Conservation (phyloP, 2,113 vertebrate genomes). For the Vidua chalybeata region DNA sequence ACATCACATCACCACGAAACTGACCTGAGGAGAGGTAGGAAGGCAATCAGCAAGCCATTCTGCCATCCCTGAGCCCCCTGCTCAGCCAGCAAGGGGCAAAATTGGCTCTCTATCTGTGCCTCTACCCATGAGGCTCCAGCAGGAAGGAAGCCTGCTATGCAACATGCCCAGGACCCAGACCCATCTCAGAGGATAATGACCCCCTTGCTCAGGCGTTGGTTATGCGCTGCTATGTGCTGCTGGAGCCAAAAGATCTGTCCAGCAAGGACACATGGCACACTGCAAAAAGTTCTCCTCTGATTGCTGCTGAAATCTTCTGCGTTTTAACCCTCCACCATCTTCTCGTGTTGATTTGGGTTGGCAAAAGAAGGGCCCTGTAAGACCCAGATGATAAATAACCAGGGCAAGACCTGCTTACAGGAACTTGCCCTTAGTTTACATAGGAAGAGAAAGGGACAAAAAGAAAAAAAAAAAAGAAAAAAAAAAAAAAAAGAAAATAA, state of each 20-base stretch:
- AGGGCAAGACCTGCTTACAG: background rate
- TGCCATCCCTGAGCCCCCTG: background rate
- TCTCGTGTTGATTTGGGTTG: background rate
- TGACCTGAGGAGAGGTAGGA: background rate
- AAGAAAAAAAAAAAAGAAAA: background rate
- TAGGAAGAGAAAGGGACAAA: background rate
- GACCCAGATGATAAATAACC: background rate
- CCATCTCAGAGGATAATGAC: background rate
- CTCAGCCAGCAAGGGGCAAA: background rate
- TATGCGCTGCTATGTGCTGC: background rate
- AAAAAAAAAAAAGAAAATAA: background rate
- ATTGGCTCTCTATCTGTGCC: background rate
- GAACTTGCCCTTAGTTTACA: background rate
- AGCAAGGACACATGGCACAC: background rate
- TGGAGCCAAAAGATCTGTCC: background rate
- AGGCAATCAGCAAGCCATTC: background rate
- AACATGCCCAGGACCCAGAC: background rate
- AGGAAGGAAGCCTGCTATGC: background rate
- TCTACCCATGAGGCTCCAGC: background rate
- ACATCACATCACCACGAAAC: accelerated
- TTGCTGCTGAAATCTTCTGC: background rate
- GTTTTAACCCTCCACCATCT: background rate
- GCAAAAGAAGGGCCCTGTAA: background rate
- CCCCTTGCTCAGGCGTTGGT: background rate
- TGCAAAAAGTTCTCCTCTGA: background rate